Conservation (phyloP, 2,113 vertebrate species). For the Arizona elegans region DNA sequence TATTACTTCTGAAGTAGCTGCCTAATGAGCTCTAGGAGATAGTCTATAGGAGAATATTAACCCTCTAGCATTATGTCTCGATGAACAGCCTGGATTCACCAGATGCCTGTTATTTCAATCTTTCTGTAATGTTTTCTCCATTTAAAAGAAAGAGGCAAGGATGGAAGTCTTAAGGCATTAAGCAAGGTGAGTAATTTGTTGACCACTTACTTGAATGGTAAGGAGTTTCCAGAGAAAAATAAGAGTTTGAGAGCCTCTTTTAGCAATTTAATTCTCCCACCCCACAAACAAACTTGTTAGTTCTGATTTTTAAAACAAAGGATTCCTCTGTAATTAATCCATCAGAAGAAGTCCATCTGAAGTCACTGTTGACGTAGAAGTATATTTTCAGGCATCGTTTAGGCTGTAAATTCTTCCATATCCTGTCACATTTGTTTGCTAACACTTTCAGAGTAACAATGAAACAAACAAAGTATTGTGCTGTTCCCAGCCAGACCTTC, state of each 20-base stretch:
- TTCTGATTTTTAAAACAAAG: constrained; percentile 50
- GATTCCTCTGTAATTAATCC: constrained; percentile 54
- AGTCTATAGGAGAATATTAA: not conserved
- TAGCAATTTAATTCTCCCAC: constrained; percentile 22
- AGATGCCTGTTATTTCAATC: not conserved
- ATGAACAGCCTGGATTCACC: not conserved
- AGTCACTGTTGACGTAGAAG: constrained; percentile 56
- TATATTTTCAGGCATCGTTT: constrained; percentile 67
- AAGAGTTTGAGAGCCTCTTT: constrained; percentile 32
- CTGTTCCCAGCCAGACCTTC: constrained; percentile 65
- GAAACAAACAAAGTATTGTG: constrained; percentile 69
- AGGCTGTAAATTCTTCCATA: constrained; percentile 48
- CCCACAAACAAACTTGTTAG: constrained; percentile 48
- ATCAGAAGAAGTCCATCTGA: constrained; percentile 60
- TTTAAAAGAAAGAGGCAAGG: not conserved
- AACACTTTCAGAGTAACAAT: constrained; percentile 69
- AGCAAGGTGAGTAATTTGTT: not conserved
- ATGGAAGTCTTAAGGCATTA: not conserved
- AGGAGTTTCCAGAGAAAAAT: constrained; percentile 45
- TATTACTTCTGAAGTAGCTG: not conserved
- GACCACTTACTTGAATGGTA: constrained; percentile 32
- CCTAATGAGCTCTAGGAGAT: not conserved
- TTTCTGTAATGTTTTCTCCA: not conserved
- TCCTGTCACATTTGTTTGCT: constrained; percentile 68
- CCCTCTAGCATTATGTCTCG: not conserved